Evolutionary conservation across 2,888 invertebrate genomes (phyloP).

Genomic region (Eilema sororculum): DNA sequence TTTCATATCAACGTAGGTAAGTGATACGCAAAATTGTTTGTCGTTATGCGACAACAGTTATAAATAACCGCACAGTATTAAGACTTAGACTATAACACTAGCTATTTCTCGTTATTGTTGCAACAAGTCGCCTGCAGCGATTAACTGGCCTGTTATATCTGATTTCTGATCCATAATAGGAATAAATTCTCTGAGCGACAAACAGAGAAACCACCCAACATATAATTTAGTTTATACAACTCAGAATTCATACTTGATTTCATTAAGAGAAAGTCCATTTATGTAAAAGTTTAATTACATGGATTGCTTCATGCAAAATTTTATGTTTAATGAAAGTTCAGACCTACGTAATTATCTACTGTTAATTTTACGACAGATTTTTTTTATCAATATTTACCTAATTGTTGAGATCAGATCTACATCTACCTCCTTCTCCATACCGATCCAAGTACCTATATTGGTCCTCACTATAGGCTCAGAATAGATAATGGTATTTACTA

Average conservation of each 20-base stretch:
- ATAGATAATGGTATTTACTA: no score
- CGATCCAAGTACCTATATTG: no score
- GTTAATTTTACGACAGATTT: neutral
- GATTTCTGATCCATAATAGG: constrained; percentile 44
- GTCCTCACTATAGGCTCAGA: no score
- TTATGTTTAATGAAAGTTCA: constrained; percentile 13
- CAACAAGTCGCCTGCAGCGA: constrained; percentile 48
- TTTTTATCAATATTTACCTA: neutral
- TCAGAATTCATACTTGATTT: constrained; percentile 24
- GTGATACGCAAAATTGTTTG: no score
- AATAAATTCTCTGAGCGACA: constrained; percentile 40
- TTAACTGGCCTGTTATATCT: constrained; percentile 53
- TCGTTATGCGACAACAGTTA: no score
- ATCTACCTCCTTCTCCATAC: no score
- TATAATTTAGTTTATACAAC: constrained; percentile 35
- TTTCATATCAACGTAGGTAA: no score
- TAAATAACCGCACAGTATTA: no score
- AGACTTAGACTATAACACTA: constrained; percentile 35
- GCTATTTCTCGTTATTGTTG: constrained; percentile 53
- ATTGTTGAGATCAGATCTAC: neutral
- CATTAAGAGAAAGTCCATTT: constrained; percentile 41
- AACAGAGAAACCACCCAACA: constrained; percentile 35
- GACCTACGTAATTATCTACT: neutral
- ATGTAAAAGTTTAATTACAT: constrained; percentile 26
- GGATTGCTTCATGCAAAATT: neutral